Evolutionary conservation across 2,797 vertebrate genomes (phyloP), one percentile per base, ranked within the genome.

Genomic region (Parambassis ranga): DNA sequence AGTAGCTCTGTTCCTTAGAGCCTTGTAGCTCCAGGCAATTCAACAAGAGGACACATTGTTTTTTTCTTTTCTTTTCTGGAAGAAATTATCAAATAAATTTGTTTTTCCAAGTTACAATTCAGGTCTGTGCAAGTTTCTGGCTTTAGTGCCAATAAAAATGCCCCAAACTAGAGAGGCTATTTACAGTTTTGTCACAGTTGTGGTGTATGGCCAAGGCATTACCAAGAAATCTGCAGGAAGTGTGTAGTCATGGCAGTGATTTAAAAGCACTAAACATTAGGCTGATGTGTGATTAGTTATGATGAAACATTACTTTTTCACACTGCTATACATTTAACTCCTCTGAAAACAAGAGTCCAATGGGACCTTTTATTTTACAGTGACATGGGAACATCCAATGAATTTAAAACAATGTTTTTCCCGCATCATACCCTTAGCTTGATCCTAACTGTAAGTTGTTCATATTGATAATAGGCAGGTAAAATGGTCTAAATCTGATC

Each of bases 261-360:
- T 78, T 71, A 66, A 62, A 74, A 46, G 63, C 46, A 66, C 63
- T 71, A 65, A 63, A 65, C 36, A 49, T n/a, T 7, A 6, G 15
- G 20, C 7, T 9, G 32, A 62, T 52, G 41, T 13, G 37, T 56
- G 37, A 76, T 65, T 63, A 57, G 52, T 56, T 38, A 27, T 7
- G 14, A 65, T 53, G 36, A 61, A 50, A 38, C 11, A 16, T 33
- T 10, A 43, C 15, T 10, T 55, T 59, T 23, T 35, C 15, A 47
- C 30, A 22, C 59, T 20, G 26, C 20, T n/a, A 20, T 37, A 35
- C 10, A 13, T 42, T 48, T 27, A 37, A 22, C 14, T 60, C 38
- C 41, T 20, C 8, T 19, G 5, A 43, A 50, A 36, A 0, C 27
- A 9, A 53, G 50, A 24, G 46, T 35, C 49, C 55, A 61, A 11